A percentile compares a stretch with the other conserved stretches of the same genome.
These are phyloP conservation scores for Apamea sordens DNA, from an alignment of 2,888 invertebrate genomes.

Conservation along the genomic window DNA sequence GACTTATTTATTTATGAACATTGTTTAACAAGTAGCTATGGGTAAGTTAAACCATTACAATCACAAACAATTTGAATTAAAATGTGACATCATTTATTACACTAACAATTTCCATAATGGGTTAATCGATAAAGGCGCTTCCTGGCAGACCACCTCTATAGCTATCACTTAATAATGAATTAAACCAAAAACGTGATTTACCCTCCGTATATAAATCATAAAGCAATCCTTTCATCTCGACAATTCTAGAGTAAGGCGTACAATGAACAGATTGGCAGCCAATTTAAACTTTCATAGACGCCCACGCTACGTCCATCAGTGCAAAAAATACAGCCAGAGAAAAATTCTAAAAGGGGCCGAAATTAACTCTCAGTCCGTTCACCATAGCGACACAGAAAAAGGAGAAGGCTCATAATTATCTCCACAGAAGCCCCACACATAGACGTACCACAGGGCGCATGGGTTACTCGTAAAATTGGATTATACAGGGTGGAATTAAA, in stretches of 20 bases:
- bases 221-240: conserved; percentile 42
- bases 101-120: background rate
- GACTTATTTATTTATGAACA: background rate
- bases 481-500: no score
- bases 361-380: conserved; percentile 63
- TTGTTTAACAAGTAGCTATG: background rate
- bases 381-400: conserved; percentile 10
- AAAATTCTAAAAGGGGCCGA: conserved; percentile 63
- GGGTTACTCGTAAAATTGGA: no score
- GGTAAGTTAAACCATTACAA: background rate
- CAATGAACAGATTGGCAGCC: conserved; percentile 57
- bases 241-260: conserved; percentile 24
- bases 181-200: background rate
- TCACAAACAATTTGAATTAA: background rate
- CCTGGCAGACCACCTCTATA: background rate
- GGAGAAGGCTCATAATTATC: conserved; percentile 37
- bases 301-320: conserved; percentile 45
- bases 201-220: conserved; percentile 11
- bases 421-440: background rate
- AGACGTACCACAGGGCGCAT: background rate
- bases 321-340: conserved; percentile 46
- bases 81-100: background rate
- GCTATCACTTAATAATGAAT: background rate
- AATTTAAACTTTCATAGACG: conserved; percentile 63
- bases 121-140: background rate